Conservation (phyloP, 2,888 invertebrate species). For the Phyto melanocephala region DNA sequence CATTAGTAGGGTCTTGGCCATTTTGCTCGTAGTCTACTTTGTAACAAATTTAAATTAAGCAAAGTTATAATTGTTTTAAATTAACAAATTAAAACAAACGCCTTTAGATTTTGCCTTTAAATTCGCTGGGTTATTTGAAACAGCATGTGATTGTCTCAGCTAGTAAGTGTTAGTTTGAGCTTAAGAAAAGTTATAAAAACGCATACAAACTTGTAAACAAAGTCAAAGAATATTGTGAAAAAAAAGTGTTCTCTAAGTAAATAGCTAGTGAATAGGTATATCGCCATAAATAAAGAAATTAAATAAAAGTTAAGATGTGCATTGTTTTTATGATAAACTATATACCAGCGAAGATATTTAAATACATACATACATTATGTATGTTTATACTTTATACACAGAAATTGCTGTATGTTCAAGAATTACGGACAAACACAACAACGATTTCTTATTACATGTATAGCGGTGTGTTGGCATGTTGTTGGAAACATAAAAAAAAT, state of each 20-base stretch:
- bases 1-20: no score
- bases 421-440: no score
- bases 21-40: no score
- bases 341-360: not conserved
- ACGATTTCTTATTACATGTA: no score
- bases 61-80: no score
- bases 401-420: no score
- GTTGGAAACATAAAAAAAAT: conserved; percentile 20
- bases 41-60: no score
- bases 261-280: not conserved
- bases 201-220: not conserved
- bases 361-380: not conserved
- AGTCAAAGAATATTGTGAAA: not conserved
- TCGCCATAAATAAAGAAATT: conserved; percentile 57
- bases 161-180: not conserved
- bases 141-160: not conserved
- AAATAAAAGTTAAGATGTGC: conserved; percentile 51
- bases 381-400: not conserved
- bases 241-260: not conserved
- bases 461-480: not conserved
- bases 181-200: not conserved
- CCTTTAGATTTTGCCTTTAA: not conserved
- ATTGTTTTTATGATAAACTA: conserved; percentile 32
- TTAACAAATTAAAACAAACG: no score
- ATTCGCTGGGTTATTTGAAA: not conserved